Base-by-base conservation (phyloP, 2,797 vertebrate genomes). In the Lateolabrax maculatus region DNA sequence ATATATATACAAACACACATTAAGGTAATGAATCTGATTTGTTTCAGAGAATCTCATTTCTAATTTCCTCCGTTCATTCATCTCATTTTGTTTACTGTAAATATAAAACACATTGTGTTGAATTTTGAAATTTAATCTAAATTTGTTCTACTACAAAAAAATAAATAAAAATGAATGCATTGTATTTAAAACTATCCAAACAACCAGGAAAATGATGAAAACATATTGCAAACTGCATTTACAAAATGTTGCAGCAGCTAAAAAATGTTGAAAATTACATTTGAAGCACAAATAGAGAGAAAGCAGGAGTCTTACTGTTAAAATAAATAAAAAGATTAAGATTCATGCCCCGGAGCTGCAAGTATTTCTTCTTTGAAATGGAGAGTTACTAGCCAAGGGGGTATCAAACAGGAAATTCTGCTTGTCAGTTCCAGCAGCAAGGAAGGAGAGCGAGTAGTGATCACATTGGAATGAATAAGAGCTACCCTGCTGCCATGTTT, bases 281-380 rank as follows among this genome's bases (percentile, higher is more conserved):
- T 77, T 78, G 23, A 81, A 80, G 85, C 79, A 62, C 55, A 86
- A 75, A 68, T 51, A 34, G 27, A 16, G 37, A 56, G 34, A 62
- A 73, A 76, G 46, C 51, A 70, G 41, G 66, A 71, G 53, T 75
- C 44, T 69, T 64, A 46, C 55, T 80, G 81, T 81, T 80, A 58
- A 87, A 81, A 89, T 83, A 87, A 88, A 91, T 89, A 88, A 83
- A 84, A 69, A 89, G 87, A 90, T 86, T 88, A 81, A 71, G 69
- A 87, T 90, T 79, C 79, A 75, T 69, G 70, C 83, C 79, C 55
- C 8, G 9, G 23, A 81, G 84, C 87, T 81, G 56, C 15, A 3
- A 81, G 68, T 58, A 53, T 67, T 90, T 85, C 70, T 74, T 79
- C 74, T 90, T 85, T 91, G 87, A 93, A 90, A 92, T 81, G 48